Conservation (phyloP, 2,797 vertebrate genomes). For the Galago senegalensis region DNA sequence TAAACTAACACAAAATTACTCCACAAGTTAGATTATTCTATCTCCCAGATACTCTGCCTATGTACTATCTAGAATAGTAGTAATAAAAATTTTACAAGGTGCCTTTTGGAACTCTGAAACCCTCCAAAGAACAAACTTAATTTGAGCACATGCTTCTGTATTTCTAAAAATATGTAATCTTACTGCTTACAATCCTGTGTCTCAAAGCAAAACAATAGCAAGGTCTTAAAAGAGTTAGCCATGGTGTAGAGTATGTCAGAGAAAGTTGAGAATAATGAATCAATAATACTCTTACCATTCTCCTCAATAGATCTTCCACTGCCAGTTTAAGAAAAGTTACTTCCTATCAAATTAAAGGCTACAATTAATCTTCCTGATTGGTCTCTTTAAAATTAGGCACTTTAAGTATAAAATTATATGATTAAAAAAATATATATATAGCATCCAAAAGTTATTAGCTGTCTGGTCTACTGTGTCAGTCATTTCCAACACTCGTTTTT, state of each 20-base stretch:
- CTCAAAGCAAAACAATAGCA: constrained; percentile 52
- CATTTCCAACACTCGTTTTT: constrained; percentile 17
- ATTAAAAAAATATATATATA: neutral
- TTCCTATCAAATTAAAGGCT: constrained; percentile 20
- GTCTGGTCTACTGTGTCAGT: neutral
- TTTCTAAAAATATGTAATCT: constrained; percentile 55
- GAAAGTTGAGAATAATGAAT: constrained; percentile 32
- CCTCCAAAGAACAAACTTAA: constrained; percentile 45
- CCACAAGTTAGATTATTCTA: neutral
- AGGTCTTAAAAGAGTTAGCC: neutral
- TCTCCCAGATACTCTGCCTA: neutral
- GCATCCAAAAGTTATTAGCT: constrained; percentile 1
- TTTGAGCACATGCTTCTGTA: constrained; percentile 47
- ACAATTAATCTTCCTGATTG: constrained; percentile 24
- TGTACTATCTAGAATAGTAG: neutral
- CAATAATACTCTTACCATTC: neutral
- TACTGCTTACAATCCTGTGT: constrained; percentile 63
- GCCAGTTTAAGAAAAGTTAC: constrained; percentile 36
- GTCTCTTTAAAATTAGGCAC: constrained; percentile 29
- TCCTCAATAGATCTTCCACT: constrained; percentile 6
- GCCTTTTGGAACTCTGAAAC: constrained; percentile 12
- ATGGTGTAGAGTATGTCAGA: neutral
- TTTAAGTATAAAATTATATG: constrained; percentile 55
- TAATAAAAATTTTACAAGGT: constrained; percentile 40
- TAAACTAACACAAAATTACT: neutral